phyloP scores from a whole-genome alignment of 2,797 vertebrate species.

The Falco novaeseelandiae region DNA sequence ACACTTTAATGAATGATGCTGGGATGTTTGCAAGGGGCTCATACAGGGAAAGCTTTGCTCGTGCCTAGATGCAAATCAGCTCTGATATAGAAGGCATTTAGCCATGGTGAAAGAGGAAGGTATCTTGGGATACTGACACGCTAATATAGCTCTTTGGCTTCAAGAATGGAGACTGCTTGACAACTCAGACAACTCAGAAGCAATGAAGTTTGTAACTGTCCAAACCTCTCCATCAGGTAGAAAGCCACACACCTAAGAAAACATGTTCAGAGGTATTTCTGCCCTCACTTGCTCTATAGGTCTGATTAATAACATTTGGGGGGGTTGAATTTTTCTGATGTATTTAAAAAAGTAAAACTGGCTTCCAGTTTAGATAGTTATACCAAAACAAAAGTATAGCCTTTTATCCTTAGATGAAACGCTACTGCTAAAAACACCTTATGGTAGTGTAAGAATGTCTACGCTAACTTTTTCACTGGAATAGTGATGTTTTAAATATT shows the following conservation, averaged over 20 bases:
- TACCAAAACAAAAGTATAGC: neutral
- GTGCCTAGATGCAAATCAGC: neutral
- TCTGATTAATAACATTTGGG: neutral
- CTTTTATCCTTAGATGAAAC: neutral
- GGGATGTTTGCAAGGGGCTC: neutral
- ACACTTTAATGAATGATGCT: neutral
- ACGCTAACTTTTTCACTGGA: neutral
- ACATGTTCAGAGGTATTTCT: neutral
- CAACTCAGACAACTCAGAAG: neutral
- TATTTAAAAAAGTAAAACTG: neutral
- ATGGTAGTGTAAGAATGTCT: neutral
- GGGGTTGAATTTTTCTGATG: neutral
- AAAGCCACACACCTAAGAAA: neutral
- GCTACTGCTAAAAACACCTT: neutral
- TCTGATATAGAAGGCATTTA: neutral
- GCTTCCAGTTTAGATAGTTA: neutral
- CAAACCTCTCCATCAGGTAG: neutral
- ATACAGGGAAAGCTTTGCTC: neutral
- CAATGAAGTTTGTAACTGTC: neutral
- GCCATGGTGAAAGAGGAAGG: neutral
- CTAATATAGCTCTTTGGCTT: neutral
- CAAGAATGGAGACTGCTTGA: fast-evolving
- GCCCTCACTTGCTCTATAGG: neutral
- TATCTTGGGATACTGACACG: neutral
- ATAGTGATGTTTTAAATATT: neutral